Conservation (phyloP, 2,797 vertebrate genomes). For the Coracias cyanogaster region DNA sequence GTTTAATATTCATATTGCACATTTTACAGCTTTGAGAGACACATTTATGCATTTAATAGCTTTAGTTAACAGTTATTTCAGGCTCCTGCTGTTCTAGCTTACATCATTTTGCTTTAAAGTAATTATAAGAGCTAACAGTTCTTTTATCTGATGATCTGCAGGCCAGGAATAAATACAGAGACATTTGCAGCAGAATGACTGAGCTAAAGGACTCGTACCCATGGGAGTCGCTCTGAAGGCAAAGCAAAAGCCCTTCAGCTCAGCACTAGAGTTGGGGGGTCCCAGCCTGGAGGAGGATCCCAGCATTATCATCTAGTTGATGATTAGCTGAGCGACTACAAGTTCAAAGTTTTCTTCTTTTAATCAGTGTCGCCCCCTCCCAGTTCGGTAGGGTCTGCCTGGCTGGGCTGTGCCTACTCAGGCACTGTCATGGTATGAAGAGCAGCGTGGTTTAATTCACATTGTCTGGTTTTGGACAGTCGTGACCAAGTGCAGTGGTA, state of each 20-base stretch:
- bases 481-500: rapidly evolving
- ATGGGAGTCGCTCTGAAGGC: not conserved
- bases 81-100: constrained; percentile 70
- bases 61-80: constrained; percentile 70
- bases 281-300: not conserved
- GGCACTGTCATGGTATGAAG: rapidly evolving
- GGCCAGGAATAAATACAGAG: constrained; percentile 35
- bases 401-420: not conserved
- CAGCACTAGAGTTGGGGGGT: not conserved
- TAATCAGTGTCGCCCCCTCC: too few species aligned
- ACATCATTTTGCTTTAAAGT: constrained; percentile 70
- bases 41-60: constrained; percentile 73
- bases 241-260: not conserved
- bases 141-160: constrained; percentile 58
- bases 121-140: constrained; percentile 65
- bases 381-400: not conserved
- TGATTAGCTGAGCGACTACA: not conserved
- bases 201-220: not conserved
- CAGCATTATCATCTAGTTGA: not conserved
- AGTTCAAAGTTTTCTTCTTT: not conserved
- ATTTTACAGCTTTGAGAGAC: constrained; percentile 57
- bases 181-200: constrained; percentile 10
- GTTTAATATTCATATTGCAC: constrained; percentile 70
- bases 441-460: not conserved
- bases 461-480: not conserved